Base-by-base conservation (phyloP, 2,797 vertebrate species). In the Leptoclinus maculatus region DNA sequence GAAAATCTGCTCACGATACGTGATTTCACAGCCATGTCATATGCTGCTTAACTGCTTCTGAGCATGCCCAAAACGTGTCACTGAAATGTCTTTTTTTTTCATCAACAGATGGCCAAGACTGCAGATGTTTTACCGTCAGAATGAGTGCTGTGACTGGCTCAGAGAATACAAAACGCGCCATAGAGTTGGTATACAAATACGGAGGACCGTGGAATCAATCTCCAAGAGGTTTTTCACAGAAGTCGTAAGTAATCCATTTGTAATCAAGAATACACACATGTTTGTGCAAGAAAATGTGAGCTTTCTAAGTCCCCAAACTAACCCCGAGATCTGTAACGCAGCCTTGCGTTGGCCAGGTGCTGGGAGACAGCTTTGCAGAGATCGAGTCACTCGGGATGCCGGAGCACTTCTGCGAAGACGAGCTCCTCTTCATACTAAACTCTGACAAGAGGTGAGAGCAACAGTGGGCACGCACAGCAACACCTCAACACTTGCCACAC, bases 211-310 rank as follows among this genome's bases (percentile, higher is more conserved):
- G 60, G 96, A 96, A 65, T 97, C 97, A 0, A 98, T 99, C 92
- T 98, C 97, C 39, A 98, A 97, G 91, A 95, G 97, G 78, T 98
- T 99, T 93, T 99, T 98, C 90, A 96, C 97, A n/a, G 98, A 99
- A 86, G 97, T 98, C 4, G 98, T 99, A 88, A 97, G 98, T 94
- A 56, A 38, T 32, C 10, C 2, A 10, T 58, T 49, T 70, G 8
- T 36, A 14, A 45, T 73, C 36, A 32, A 32, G 29, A 32, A 32
- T 32, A 32, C 29, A 32, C 5, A 1, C 5, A 32, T 32, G 29
- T 32, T 32, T 32, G 29, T 32, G 29, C 29, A 32, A 32, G 29
- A 32, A 1, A 5, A 32, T 32, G 29, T 32, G 29, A 32, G 29
- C 29, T 36, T 36, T 36, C 2, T 36, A 36, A 2, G 2, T 41